Conservation (phyloP, 1,140 invertebrate species). For the Heliconius hewitsoni region DNA sequence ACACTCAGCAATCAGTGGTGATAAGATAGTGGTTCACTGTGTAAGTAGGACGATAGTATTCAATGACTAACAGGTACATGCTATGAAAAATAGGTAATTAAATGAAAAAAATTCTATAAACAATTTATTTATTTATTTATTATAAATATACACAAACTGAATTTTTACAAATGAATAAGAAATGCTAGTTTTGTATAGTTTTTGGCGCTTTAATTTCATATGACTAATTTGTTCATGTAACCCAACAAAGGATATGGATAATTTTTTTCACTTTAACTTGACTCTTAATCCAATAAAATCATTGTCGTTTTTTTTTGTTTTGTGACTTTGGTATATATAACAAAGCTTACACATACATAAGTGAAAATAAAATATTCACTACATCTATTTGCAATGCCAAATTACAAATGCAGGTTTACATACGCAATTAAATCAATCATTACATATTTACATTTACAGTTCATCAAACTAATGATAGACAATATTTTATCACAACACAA, state of each 20-base stretch:
- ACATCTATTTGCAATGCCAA: not conserved
- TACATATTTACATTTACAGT: no score
- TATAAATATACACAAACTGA: not conserved
- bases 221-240: constrained; percentile 5
- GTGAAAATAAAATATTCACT: not conserved
- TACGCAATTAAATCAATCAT: not conserved
- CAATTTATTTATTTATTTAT: constrained; percentile 43
- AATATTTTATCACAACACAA: not conserved
- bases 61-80: constrained; percentile 5
- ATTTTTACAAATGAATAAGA: not conserved
- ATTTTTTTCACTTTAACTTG: not conserved
- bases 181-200: not conserved
- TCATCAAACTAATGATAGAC: no score
- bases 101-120: constrained; percentile 37
- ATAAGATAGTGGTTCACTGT: constrained; percentile 53
- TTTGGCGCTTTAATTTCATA: not conserved
- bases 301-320: not conserved
- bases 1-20: constrained; percentile 38
- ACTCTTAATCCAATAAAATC: not conserved
- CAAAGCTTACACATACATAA: not conserved
- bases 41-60: constrained; percentile 44
- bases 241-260: not conserved
- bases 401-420: not conserved
- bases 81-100: constrained; percentile 15
- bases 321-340: not conserved